phyloP scores from a whole-genome alignment of 2,888 invertebrate species.

The Dicyrtoma fusca region DNA sequence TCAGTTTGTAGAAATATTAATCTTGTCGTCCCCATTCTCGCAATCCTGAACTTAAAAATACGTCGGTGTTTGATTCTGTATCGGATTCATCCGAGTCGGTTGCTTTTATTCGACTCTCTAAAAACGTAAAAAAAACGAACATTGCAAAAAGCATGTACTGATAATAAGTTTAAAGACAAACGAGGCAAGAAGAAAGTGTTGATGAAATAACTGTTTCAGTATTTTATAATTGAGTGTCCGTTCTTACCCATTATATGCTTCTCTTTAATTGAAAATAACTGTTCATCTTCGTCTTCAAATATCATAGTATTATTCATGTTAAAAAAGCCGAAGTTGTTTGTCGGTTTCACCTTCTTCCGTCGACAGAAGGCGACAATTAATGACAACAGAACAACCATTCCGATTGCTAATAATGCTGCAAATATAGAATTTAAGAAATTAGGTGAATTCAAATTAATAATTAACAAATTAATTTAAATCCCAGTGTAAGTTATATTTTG shows the following conservation, averaged over 20 bases:
- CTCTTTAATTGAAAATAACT: slow-evolving; percentile 50
- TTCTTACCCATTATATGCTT: slow-evolving; percentile 49
- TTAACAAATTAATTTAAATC: too few relatives aligned
- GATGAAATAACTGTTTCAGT: too few relatives aligned
- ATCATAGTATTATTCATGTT: slow-evolving; percentile 50
- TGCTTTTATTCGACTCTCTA: slow-evolving; percentile 23
- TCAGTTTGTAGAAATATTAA: neutral
- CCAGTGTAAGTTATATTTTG: too few relatives aligned
- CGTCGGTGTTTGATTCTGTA: slow-evolving; percentile 21
- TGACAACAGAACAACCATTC: slow-evolving; percentile 47
- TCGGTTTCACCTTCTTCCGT: slow-evolving; percentile 31
- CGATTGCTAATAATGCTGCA: slow-evolving; percentile 49
- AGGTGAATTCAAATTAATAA: too few relatives aligned
- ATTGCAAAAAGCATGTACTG: too few relatives aligned
- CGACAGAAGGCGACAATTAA: slow-evolving; percentile 48
- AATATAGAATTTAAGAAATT: slow-evolving; percentile 14
- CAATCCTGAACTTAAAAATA: slow-evolving; percentile 29
- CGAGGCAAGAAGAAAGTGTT: too few relatives aligned
- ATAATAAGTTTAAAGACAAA: too few relatives aligned
- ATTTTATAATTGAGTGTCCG: too few relatives aligned
- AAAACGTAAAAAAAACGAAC: too few relatives aligned
- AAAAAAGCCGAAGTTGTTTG: slow-evolving; percentile 52
- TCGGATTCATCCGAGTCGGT: slow-evolving; percentile 30
- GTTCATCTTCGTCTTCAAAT: slow-evolving; percentile 56
- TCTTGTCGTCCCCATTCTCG: slow-evolving; percentile 29